Evolutionary conservation across 2,797 vertebrate genomes (phyloP), one percentile per base, ranked within the genome.

Genomic region (Babyrousa celebensis): DNA sequence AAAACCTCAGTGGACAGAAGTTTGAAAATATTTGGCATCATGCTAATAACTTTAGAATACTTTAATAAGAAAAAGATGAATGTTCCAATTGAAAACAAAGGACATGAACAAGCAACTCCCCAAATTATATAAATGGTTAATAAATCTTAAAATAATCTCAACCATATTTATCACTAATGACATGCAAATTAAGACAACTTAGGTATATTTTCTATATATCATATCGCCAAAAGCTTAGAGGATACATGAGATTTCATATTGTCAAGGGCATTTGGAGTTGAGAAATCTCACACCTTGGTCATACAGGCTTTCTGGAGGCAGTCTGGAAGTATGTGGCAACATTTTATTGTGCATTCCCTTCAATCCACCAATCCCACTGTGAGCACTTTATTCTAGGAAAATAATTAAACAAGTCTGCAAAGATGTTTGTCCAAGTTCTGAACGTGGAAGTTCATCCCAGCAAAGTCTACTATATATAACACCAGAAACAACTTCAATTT

Each of bases 341-440:
- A 83, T 74, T 83, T 68, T 52, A 84, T 70, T 75, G 17, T 89
- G 23, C n/a, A 62, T 77, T 94, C 29, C 21, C 36, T 60, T 84
- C 29, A 77, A 15, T 14, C 62, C 54, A 83, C 29, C 60, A 58
- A 23, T 48, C 36, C 60, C 40, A 36, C 17, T 3, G 2, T 17
- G 32, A 56, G 20, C 27, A 58, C 17, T 74, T 83, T 67, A 68
- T 36, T 40, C 29, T 58, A 67, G 60, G 11, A 58, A 94, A 60
- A 58, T 43, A 68, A 40, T 29, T 63, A 18, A 82, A 18, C 6
- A 87, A 56, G 8, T 17, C 20, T 43, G 10, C 27, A 83, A 48
- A 74, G 5, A 58, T 71, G n/a, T 54, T 36, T 74, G 54, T 36
- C n/a, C 18, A n/a, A 68, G 40, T 48, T 48, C 43, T 48, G 43